Percentiles rank a stretch among this genome's conserved stretches.
Evolutionary conservation across 2,888 invertebrate species (phyloP).

Genomic region (Cancer borealis): DNA sequence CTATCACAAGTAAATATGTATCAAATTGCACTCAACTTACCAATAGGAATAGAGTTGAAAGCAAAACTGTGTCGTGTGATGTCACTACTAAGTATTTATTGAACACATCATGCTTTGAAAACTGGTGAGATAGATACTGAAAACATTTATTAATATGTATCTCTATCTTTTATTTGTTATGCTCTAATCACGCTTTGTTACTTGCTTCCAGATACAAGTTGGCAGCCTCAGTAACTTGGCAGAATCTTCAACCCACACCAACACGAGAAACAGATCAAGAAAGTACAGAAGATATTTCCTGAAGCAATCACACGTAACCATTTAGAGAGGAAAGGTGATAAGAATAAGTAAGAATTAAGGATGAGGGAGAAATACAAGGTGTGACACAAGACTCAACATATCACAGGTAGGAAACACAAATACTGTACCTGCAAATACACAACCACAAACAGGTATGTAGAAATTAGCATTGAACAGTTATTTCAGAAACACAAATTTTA

Average conservation of each 20-base stretch:
- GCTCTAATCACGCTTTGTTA: background rate
- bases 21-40: background rate
- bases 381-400: background rate
- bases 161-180: background rate
- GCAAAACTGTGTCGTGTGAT: background rate
- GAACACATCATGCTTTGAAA: too few relatives aligned
- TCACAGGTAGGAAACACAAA: background rate
- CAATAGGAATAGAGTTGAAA: background rate
- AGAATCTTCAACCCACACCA: background rate
- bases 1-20: background rate
- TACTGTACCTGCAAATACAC: background rate
- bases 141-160: background rate
- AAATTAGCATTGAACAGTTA: background rate
- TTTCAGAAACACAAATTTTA: slow-evolving; percentile 7
- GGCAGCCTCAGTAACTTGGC: background rate
- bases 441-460: background rate
- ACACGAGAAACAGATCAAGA: background rate
- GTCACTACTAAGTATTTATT: background rate
- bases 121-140: background rate
- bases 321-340: background rate
- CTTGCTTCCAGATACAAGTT: background rate
- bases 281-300: background rate
- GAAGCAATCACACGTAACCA: background rate
- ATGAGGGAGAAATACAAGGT: background rate
- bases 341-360: background rate